These are phyloP conservation scores for Trematomus bernacchii DNA, from an alignment of 2,797 vertebrate species.

Conservation along the genomic window DNA sequence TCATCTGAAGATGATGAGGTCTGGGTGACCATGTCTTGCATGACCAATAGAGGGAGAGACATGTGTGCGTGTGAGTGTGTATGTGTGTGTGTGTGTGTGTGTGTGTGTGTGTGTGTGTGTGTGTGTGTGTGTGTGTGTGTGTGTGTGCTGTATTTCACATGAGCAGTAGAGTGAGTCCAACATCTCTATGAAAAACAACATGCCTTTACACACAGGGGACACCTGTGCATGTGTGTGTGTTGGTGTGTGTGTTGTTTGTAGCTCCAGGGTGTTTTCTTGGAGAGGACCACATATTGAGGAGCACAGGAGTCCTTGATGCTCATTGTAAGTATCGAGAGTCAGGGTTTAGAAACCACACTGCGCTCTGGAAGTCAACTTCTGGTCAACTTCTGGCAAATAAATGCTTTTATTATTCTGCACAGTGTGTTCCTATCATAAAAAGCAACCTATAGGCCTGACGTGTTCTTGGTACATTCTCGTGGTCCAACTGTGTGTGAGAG, in stretches of 20 bases:
- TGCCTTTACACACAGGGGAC: constrained; percentile 64
- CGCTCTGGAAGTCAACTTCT: constrained; percentile 40
- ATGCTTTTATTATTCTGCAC: constrained; percentile 39
- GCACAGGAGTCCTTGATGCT: constrained; percentile 55
- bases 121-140: too few species aligned
- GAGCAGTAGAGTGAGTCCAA: constrained; percentile 74
- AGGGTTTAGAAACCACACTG: constrained; percentile 50
- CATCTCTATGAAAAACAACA: constrained; percentile 77
- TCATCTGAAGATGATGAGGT: constrained; percentile 61
- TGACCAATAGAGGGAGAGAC: constrained; percentile 46
- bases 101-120: too few species aligned
- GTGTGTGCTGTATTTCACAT: constrained; percentile 58
- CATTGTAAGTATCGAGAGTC: constrained; percentile 40
- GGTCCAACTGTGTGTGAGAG: constrained; percentile 22
- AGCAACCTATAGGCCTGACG: constrained; percentile 4
- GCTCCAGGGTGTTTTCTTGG: constrained; percentile 70
- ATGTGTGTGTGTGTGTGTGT: too few species aligned
- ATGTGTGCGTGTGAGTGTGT: constrained; percentile 21
- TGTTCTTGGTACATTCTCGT: constrained; percentile 18
- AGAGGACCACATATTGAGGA: constrained; percentile 64
- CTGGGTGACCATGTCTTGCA: constrained; percentile 54
- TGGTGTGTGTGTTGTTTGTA: constrained; percentile 55
- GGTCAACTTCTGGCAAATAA: constrained; percentile 54
- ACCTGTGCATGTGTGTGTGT: constrained; percentile 54
- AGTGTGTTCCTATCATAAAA: constrained; percentile 13